Evolutionary conservation across 1,140 invertebrate species (phyloP), one percentile per base, ranked within the genome.

Genomic region (Heliconius eleuchia): DNA sequence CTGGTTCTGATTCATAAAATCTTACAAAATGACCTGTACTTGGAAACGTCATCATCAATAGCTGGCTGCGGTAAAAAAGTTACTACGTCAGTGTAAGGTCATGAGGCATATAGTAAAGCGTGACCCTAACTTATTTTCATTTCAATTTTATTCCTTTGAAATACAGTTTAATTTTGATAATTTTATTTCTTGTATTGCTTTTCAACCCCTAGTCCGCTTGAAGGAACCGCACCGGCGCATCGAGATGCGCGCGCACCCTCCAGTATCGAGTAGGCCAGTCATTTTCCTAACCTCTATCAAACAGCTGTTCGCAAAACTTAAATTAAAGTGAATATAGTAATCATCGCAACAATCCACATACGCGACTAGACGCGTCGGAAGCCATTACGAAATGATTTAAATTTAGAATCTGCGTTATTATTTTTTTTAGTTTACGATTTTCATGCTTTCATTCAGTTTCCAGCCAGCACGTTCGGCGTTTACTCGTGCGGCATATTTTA

Each of bases 321-420:
- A 81, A 78, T 57, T 55, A 77, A 77, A 27, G 80, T 76, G 82
- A 80, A 82, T 76, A 73, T 70, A 82, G 84, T 82, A 82, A 77
- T 79, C 50, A 72, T 74, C 80, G 70, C 71, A 84, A 83, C 80
- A 83, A 85, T 74, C 57, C 60, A 16, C 76, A 79, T 79, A 76
- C 83, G 76, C 90, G 87, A 81, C 86, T 86, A 87, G 86, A 85
- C 90, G 84, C 83, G 84, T 82, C 86, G 88, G 84, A 85, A 82
- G 79, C 86, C 81, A 83, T 92, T 92, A 89, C 91, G 90, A 92
- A 94, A 94, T 92, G 80, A 87, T 93, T 93, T 87, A 93, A 88
- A 91, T 87, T 89, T 92, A 91, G 91, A 92, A 90, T 83, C 74
- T 74, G 79, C 80, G 84, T 84, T 83, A 83, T 6, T 83, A 85